phyloP scores from a whole-genome alignment of 2,888 invertebrate species.

The Dynastes tityus region DNA sequence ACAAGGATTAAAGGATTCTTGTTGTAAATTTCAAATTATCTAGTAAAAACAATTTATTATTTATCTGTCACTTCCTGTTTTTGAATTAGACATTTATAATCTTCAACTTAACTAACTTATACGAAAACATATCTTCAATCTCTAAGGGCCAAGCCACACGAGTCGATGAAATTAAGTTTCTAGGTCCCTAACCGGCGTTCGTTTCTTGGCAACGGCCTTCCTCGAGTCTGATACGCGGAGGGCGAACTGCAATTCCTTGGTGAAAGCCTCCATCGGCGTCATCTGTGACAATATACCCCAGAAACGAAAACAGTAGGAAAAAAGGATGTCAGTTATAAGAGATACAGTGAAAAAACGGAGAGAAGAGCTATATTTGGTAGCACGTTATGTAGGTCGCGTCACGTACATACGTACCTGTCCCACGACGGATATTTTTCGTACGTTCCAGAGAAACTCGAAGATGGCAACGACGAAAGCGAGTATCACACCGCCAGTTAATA shows the following conservation, averaged over 20 bases:
- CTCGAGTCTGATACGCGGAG: slow-evolving; percentile 82
- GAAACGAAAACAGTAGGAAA: neutral
- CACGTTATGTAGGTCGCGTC: neutral
- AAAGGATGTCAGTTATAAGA: too few relatives aligned
- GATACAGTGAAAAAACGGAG: too few relatives aligned
- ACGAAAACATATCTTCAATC: neutral
- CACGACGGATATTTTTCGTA: slow-evolving; percentile 82
- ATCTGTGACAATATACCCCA: slow-evolving; percentile 72
- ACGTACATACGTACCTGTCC: slow-evolving; percentile 83
- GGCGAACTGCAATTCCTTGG: slow-evolving; percentile 81
- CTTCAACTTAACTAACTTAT: neutral
- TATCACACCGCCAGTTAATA: slow-evolving; percentile 82
- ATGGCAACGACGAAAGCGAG: slow-evolving; percentile 83
- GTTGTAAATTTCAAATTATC: too few relatives aligned
- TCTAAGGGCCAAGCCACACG: neutral
- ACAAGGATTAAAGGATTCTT: too few relatives aligned
- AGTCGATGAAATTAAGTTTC: slow-evolving; percentile 19
- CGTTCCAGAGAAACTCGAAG: slow-evolving; percentile 89
- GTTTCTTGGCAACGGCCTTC: slow-evolving; percentile 73
- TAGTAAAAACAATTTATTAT: too few relatives aligned
- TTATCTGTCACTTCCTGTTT: too few relatives aligned
- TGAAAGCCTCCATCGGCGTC: slow-evolving; percentile 79
- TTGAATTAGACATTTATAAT: neutral
- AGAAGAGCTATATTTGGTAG: neutral
- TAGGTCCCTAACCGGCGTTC: slow-evolving; percentile 3